phyloP scores from a whole-genome alignment of 2,113 vertebrate species.

The Trichechus manatus region DNA sequence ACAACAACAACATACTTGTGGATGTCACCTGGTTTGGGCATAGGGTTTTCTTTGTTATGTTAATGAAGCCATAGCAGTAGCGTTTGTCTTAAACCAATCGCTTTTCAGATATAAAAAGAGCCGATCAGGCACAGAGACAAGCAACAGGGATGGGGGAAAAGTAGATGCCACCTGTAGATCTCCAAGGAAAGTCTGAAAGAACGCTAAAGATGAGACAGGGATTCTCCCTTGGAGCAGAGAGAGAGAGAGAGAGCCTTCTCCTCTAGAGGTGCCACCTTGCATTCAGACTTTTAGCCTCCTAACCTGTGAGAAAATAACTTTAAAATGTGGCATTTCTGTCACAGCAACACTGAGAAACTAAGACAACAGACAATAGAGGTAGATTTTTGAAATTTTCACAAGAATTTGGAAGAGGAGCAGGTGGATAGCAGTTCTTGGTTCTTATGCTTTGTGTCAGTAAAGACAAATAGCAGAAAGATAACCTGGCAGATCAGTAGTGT shows the following conservation, averaged over 20 bases:
- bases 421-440: neutral
- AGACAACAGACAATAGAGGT: neutral
- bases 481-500: constrained; percentile 67
- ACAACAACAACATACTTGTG: no score
- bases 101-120: no score
- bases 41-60: no score
- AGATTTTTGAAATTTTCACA: neutral
- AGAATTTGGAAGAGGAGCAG: neutral
- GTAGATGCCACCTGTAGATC: no score
- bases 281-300: neutral
- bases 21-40: no score
- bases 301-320: neutral
- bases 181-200: no score
- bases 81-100: no score
- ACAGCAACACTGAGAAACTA: neutral
- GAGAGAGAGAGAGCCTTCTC: neutral
- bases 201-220: neutral
- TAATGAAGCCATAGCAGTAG: no score
- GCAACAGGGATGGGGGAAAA: no score
- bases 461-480: constrained; percentile 70
- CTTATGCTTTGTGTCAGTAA: constrained; percentile 55
- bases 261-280: neutral
- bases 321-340: neutral
- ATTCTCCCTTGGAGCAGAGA: no score
- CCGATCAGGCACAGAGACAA: no score